A percentile compares a stretch with the other conserved stretches of the same genome.
phyloP scores from a whole-genome alignment of 2,797 vertebrate genomes.

The Rhabdomys pumilio region DNA sequence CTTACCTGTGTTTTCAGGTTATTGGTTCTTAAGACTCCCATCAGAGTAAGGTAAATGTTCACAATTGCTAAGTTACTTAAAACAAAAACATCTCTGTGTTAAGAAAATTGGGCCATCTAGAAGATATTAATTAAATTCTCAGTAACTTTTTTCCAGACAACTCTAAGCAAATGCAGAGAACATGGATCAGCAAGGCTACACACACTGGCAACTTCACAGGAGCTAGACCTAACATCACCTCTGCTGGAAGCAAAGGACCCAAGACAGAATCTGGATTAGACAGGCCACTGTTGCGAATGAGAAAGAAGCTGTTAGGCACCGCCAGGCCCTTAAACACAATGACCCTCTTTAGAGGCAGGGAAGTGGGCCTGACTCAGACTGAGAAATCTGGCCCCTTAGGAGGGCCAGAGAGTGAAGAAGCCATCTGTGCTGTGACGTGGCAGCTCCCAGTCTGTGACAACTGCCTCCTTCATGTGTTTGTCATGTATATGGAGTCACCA shows the following conservation, averaged over 20 bases:
- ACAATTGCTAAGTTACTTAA: background rate
- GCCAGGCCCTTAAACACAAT: background rate
- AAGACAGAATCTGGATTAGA: background rate
- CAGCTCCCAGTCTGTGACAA: background rate
- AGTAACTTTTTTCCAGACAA: constrained; percentile 52
- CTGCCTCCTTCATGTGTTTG: background rate
- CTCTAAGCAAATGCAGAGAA: background rate
- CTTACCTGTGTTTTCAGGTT: background rate
- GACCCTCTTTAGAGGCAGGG: no score
- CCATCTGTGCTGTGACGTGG: background rate
- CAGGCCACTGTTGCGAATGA: background rate
- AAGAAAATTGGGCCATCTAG: background rate
- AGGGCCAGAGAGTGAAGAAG: no score
- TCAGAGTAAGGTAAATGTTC: background rate
- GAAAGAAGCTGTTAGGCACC: background rate
- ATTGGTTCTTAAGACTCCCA: background rate
- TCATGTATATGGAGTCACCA: background rate
- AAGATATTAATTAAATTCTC: background rate
- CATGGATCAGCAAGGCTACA: background rate
- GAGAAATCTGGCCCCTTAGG: no score
- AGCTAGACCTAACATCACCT: background rate
- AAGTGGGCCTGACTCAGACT: no score
- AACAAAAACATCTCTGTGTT: background rate
- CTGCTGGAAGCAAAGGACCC: background rate
- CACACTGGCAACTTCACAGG: constrained; percentile 5